phyloP scores from a whole-genome alignment of 1,140 invertebrate genomes.

The Eulimnadia texana region DNA sequence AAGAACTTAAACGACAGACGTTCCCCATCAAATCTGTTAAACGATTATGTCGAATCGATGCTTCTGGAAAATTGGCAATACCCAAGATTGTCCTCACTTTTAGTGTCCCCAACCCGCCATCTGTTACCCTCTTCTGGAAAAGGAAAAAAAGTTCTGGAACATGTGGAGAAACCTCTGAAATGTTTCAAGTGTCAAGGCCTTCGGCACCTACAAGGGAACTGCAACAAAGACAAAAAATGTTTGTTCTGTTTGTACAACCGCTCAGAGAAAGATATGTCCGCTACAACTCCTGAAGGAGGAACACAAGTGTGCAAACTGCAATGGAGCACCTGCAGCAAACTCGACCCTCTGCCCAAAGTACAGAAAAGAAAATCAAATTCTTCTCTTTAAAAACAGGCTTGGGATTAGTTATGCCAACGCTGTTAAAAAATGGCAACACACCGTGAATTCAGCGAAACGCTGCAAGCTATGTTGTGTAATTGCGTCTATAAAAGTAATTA shows the following conservation, averaged over 20 bases:
- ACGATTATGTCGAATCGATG: neutral
- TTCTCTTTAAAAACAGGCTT: neutral
- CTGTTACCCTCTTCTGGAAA: neutral
- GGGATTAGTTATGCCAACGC: neutral
- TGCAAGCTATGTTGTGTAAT: no score
- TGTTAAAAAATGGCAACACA: neutral
- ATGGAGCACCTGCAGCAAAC: neutral
- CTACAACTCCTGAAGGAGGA: neutral
- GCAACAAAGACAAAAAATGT: neutral
- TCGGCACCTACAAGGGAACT: neutral
- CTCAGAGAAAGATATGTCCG: neutral
- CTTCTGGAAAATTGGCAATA: neutral
- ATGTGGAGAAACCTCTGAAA: neutral
- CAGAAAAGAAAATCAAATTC: neutral
- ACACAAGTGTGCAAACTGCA: neutral
- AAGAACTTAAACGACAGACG: neutral
- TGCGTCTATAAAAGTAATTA: no score
- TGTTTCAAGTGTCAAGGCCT: neutral
- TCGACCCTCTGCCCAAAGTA: neutral
- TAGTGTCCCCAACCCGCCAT: neutral
- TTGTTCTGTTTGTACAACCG: neutral
- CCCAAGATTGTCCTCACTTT: neutral
- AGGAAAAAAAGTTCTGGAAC: neutral
- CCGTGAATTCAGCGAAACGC: neutral
- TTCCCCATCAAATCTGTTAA: neutral